phyloP scores from a whole-genome alignment of 2,113 vertebrate species.

The Struthio camelus region DNA sequence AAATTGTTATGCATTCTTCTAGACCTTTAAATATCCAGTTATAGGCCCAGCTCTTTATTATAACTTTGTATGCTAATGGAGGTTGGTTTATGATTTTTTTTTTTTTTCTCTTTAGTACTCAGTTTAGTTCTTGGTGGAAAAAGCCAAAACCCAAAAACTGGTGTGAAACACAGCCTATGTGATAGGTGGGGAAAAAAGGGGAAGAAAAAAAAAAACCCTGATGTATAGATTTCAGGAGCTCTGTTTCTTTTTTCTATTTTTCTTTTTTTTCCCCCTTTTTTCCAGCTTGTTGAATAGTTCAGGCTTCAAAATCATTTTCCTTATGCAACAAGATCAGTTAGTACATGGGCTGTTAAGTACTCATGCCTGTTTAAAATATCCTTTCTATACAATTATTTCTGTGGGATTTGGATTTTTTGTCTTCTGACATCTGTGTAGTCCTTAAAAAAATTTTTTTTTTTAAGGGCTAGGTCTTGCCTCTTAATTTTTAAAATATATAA shows the following conservation, averaged over 20 bases:
- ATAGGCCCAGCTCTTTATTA: background rate
- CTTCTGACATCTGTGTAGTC: background rate
- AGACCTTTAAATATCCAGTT: background rate
- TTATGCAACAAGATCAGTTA: background rate
- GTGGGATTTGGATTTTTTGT: background rate
- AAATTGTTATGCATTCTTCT: background rate
- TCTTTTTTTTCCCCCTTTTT: background rate
- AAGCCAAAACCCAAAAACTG: background rate
- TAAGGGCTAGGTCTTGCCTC: background rate
- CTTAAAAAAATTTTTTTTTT: background rate
- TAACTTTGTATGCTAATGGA: background rate
- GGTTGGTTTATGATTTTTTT: background rate
- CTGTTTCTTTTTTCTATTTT: background rate
- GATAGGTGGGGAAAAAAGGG: background rate
- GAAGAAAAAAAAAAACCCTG: background rate
- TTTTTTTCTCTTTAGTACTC: background rate
- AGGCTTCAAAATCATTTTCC: background rate
- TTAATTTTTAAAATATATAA: background rate
- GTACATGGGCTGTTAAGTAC: background rate
- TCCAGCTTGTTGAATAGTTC: background rate
- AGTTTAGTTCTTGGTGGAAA: background rate
- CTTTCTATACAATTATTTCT: background rate
- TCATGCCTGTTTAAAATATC: background rate
- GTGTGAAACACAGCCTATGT: background rate
- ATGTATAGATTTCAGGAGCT: background rate